Conservation (phyloP, 2,797 vertebrate genomes). For the Onychomys torridus region DNA sequence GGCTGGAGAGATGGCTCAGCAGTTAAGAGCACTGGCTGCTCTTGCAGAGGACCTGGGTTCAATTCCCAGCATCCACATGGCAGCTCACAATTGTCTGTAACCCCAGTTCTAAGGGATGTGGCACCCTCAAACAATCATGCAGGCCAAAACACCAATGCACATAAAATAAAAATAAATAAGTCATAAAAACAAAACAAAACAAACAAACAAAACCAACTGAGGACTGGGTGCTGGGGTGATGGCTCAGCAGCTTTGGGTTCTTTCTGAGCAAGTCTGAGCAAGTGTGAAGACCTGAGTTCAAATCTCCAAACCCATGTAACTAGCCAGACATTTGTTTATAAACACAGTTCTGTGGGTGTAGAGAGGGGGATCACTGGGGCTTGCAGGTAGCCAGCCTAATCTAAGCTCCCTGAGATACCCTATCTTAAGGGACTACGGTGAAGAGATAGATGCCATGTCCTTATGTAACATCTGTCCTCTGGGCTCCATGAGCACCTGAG, state of each 20-base stretch:
- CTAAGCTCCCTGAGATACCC: neutral
- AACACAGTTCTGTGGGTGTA: neutral
- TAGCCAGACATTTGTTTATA: neutral
- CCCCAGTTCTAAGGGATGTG: neutral
- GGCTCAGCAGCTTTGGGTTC: neutral
- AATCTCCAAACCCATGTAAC: neutral
- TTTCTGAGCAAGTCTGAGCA: neutral
- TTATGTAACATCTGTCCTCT: neutral
- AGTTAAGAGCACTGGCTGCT: neutral
- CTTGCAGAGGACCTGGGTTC: neutral
- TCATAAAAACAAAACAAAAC: too few species aligned
- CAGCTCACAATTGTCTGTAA: neutral
- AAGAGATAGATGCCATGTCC: too few species aligned
- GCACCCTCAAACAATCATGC: neutral
- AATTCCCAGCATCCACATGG: neutral
- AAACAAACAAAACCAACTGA: neutral
- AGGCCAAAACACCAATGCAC: too few species aligned
- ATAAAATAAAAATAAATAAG: too few species aligned
- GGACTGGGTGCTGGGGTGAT: neutral
- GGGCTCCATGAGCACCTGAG: neutral
- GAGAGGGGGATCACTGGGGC: neutral
- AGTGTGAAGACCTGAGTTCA: neutral
- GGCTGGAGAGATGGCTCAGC: neutral
- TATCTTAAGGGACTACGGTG: too few species aligned
- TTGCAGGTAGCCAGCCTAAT: neutral